Evolutionary conservation across 2,113 vertebrate genomes (phyloP).

Genomic region (Otus sunia): DNA sequence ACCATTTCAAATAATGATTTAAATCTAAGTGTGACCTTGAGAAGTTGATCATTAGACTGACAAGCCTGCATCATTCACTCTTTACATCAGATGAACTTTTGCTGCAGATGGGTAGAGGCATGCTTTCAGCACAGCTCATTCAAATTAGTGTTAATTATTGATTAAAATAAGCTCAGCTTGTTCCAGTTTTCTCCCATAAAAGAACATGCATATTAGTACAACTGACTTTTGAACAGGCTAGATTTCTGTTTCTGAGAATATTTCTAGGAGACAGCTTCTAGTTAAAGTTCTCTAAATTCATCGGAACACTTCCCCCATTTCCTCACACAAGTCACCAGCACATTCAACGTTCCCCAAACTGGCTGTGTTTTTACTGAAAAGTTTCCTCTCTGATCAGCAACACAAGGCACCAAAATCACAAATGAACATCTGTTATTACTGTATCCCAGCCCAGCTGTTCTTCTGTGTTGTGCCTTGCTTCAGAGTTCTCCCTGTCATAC

Average conservation of each 20-base stretch:
- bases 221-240: not conserved
- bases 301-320: not conserved
- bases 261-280: not conserved
- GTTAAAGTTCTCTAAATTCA: not conserved
- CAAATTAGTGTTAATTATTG: conserved; percentile 7
- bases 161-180: conserved; percentile 6
- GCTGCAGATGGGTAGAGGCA: not conserved
- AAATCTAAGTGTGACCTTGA: not conserved
- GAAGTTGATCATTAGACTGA: not conserved
- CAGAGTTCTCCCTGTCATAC: not conserved
- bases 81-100: not conserved
- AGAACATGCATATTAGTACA: not conserved
- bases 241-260: not conserved
- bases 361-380: not conserved
- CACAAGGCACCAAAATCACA: not conserved
- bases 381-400: not conserved
- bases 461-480: not conserved
- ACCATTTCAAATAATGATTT: not conserved
- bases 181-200: not conserved
- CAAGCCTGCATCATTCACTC: not conserved
- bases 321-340: not conserved
- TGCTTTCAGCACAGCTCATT: not conserved
- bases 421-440: not conserved
- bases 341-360: not conserved
- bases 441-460: not conserved